phyloP scores from a whole-genome alignment of 1,140 invertebrate species.

The Lasaia peninsularis region DNA sequence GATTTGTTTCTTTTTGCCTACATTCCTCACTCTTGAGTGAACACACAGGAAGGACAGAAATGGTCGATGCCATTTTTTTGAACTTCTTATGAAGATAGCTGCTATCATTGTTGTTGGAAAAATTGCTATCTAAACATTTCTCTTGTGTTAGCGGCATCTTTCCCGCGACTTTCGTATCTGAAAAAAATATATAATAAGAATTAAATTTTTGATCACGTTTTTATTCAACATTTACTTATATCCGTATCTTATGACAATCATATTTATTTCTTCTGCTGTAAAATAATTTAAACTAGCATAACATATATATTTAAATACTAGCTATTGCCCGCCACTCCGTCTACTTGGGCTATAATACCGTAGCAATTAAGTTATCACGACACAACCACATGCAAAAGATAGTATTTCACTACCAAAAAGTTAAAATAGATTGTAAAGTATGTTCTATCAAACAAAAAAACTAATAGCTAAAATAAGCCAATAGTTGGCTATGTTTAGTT shows the following conservation, averaged over 20 bases:
- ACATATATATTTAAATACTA: background rate
- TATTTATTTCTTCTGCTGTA: no score
- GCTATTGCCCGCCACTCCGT: no score
- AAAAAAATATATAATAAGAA: slow-evolving; percentile 34
- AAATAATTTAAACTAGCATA: no score
- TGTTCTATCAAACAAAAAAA: no score
- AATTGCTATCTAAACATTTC: slow-evolving; percentile 65
- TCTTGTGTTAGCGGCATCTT: slow-evolving; percentile 72
- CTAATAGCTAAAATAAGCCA: no score
- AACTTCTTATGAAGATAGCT: slow-evolving; percentile 95
- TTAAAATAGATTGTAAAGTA: no score
- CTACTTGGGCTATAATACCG: no score
- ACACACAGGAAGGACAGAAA: slow-evolving; percentile 57
- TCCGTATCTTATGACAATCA: background rate
- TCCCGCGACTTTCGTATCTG: slow-evolving; percentile 63
- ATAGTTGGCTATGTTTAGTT: no score
- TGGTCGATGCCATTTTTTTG: slow-evolving; percentile 88
- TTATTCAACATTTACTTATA: background rate
- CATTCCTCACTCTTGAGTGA: slow-evolving; percentile 52
- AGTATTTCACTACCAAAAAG: no score
- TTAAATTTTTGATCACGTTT: background rate
- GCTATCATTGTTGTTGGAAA: slow-evolving; percentile 81
- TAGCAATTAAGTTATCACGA: no score
- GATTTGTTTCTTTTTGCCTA: slow-evolving; percentile 51
- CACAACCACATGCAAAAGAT: no score